These are phyloP conservation scores for Stylophora pistillata DNA, from an alignment of 64 coral and sea anemone species.

Conservation along the genomic window DNA sequence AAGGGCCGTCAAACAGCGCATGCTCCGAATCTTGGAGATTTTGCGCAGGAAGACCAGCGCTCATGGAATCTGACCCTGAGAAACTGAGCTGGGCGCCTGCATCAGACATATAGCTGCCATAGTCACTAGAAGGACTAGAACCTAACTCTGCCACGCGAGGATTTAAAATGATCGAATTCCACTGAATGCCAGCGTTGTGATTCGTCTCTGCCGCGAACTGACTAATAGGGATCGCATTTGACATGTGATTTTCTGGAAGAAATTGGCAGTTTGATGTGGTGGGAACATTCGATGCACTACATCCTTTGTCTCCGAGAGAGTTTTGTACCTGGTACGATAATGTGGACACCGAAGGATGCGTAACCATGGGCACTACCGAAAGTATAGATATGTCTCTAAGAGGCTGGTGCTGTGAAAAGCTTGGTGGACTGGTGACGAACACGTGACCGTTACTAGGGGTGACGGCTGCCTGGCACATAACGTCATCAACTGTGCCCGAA, in stretches of 20 bases:
- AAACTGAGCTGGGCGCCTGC: conserved; percentile 30
- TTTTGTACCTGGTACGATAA: conserved; percentile 18
- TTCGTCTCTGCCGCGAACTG: not conserved
- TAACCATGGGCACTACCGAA: conserved; percentile 35
- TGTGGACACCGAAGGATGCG: conserved; percentile 9
- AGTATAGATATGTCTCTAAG: conserved; percentile 26
- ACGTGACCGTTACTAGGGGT: conserved; percentile 3
- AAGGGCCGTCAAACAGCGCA: conserved; percentile 54
- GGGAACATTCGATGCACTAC: not conserved
- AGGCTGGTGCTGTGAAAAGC: conserved; percentile 9
- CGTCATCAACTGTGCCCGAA: not conserved
- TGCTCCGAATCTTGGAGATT: conserved; percentile 20
- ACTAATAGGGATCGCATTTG: not conserved
- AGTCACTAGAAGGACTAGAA: conserved; percentile 61
- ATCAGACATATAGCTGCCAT: conserved; percentile 71
- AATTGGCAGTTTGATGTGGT: conserved; percentile 18
- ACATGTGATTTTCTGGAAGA: conserved; percentile 17
- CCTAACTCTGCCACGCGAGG: conserved; percentile 24
- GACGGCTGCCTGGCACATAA: not conserved
- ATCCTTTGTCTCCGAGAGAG: not conserved
- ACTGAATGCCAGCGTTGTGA: conserved; percentile 5
- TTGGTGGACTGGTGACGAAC: conserved; percentile 10
- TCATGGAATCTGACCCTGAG: conserved; percentile 64
- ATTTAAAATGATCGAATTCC: conserved; percentile 27
- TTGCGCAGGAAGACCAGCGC: conserved; percentile 4